Conservation (phyloP, 2,113 vertebrate genomes). For the Nannospalax galili region DNA sequence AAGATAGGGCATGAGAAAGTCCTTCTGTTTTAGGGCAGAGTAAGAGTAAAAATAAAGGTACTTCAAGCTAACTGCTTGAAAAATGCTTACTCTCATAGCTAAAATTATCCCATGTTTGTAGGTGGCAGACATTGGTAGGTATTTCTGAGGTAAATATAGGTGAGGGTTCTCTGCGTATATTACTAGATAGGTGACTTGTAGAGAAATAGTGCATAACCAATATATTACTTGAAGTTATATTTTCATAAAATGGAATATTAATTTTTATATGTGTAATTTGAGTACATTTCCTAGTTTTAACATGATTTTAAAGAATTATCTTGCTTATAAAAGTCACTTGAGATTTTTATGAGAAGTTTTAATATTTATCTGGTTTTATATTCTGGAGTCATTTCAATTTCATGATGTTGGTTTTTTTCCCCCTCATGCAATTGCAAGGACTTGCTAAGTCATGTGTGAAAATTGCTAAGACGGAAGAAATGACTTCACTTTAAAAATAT, state of each 20-base stretch:
- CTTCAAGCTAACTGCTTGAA: conserved; percentile 12
- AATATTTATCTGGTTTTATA: conserved; percentile 59
- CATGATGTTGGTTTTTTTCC: not conserved
- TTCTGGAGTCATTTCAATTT: conserved; percentile 62
- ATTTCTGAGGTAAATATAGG: conserved; percentile 28
- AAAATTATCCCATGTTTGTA: not conserved
- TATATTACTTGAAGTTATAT: conserved; percentile 66
- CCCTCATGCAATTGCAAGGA: conserved; percentile 28
- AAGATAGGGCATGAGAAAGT: not conserved
- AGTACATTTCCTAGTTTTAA: conserved; percentile 57
- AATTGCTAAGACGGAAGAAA: not conserved
- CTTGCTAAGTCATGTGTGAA: conserved; percentile 38
- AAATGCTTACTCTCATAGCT: not conserved
- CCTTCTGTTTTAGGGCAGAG: not conserved
- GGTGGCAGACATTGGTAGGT: not conserved
- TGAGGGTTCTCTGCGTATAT: conserved; percentile 22
- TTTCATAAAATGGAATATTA: conserved; percentile 70
- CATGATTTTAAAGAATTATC: conserved; percentile 58
- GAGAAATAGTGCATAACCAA: conserved; percentile 11
- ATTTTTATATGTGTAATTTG: conserved; percentile 67
- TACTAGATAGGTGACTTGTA: conserved; percentile 32
- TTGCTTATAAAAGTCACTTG: conserved; percentile 59
- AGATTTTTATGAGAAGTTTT: conserved; percentile 61
- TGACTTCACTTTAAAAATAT: not conserved
- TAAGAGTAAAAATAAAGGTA: conserved; percentile 38